Conservation (phyloP, 2,797 vertebrate genomes). For the Amblyopsis hoosieri region DNA sequence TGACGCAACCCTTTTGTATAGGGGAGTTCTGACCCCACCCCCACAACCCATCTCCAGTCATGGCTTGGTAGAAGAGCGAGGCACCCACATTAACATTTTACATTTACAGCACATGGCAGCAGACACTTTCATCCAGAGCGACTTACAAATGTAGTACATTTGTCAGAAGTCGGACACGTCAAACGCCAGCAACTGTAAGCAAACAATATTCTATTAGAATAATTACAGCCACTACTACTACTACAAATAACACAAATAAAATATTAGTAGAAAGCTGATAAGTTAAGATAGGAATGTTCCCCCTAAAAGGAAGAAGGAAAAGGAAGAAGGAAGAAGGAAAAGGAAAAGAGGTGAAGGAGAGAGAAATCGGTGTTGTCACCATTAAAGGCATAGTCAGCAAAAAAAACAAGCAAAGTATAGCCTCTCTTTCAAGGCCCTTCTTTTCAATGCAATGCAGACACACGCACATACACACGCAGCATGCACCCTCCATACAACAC, state of each 20-base stretch:
- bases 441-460: background rate
- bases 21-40: constrained; percentile 24
- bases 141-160: too few species aligned
- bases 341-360: constrained; percentile 23
- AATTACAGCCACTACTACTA: too few species aligned
- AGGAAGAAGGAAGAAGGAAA: constrained; percentile 16
- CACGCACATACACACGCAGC: constrained; percentile 1
- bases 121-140: too few species aligned
- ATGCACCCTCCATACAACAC: constrained; percentile 6
- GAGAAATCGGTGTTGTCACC: constrained; percentile 35
- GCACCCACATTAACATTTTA: too few species aligned
- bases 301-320: background rate
- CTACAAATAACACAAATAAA: too few species aligned
- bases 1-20: constrained; percentile 50
- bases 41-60: constrained; percentile 6
- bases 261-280: too few species aligned
- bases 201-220: too few species aligned
- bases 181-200: too few species aligned
- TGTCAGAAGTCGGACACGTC: too few species aligned
- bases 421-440: constrained; percentile 32
- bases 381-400: constrained; percentile 43
- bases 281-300: constrained; percentile 26
- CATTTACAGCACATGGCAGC: too few species aligned
- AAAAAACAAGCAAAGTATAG: constrained; percentile 19
- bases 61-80: constrained; percentile 7